A percentile compares a stretch with the other conserved stretches of the same genome.
phyloP scores from a whole-genome alignment of 2,888 invertebrate species.

The Synanthedon myopaeformis region DNA sequence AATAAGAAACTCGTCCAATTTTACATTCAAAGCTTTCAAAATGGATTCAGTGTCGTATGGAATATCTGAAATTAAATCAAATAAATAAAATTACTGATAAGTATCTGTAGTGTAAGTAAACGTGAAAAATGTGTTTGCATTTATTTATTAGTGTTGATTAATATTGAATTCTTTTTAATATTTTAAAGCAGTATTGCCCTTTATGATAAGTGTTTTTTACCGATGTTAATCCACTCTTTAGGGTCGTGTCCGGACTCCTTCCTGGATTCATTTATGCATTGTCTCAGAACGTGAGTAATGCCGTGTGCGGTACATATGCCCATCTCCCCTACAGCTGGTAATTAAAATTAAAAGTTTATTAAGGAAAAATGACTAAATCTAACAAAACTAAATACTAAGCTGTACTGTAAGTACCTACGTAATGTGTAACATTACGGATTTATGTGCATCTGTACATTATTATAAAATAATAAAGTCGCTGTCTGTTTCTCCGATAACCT shows the following conservation, averaged over 20 bases:
- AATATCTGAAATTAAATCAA: conserved; percentile 25
- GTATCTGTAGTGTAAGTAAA: too few relatives aligned
- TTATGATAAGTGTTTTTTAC: conserved; percentile 17
- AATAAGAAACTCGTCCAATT: conserved; percentile 26
- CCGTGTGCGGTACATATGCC: conserved; percentile 43
- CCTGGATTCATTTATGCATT: conserved; percentile 46
- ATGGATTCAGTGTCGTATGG: conserved; percentile 44
- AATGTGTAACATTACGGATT: not conserved
- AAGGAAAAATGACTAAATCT: too few relatives aligned
- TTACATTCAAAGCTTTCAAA: conserved; percentile 38
- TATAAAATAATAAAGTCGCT: too few relatives aligned
- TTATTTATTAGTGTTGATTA: too few relatives aligned
- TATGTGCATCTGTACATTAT: too few relatives aligned
- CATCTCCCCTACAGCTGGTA: conserved; percentile 58
- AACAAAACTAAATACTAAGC: too few relatives aligned
- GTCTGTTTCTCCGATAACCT: too few relatives aligned
- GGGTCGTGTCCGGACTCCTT: conserved; percentile 42
- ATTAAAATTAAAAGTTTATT: not conserved
- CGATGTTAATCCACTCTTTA: conserved; percentile 37
- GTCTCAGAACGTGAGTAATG: conserved; percentile 36
- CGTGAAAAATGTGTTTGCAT: too few relatives aligned
- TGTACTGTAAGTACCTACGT: too few relatives aligned
- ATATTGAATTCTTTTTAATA: too few relatives aligned
- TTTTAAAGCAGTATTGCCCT: not conserved
- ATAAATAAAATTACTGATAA: too few relatives aligned